Conservation (phyloP, 2,888 invertebrate species). For the Congeria kusceri region DNA sequence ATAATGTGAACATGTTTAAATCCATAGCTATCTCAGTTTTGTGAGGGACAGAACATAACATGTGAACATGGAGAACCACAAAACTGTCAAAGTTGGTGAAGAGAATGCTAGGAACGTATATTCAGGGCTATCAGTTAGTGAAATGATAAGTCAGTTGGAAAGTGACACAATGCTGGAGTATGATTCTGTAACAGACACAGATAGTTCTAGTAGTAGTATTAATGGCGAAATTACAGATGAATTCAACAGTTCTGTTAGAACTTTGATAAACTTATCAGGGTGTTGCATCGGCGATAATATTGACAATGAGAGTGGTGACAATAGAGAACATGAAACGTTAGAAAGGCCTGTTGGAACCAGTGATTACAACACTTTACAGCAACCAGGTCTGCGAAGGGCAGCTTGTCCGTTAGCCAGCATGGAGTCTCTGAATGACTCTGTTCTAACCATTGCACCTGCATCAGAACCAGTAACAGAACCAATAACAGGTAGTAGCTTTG, state of each 20-base stretch:
- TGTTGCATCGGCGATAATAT: neutral
- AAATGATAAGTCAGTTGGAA: conserved; percentile 23
- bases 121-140: conserved; percentile 25
- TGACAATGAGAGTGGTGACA: neutral
- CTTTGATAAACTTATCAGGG: conserved; percentile 20
- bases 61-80: too few relatives aligned
- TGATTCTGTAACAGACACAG: too few relatives aligned
- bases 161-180: neutral
- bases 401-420: too few relatives aligned
- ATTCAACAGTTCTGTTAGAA: conserved; percentile 27
- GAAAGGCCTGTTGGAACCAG: neutral
- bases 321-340: neutral
- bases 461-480: neutral
- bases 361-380: neutral
- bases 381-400: neutral
- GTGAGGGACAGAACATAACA: too few relatives aligned
- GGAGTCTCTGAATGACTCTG: too few relatives aligned
- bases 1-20: too few relatives aligned
- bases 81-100: too few relatives aligned
- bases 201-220: too few relatives aligned
- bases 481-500: neutral
- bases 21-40: too few relatives aligned
- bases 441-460: neutral
- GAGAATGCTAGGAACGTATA: conserved; percentile 12
- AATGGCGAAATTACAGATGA: too few relatives aligned